Percentiles rank a stretch among this genome's conserved stretches.
phyloP scores from a whole-genome alignment of 2,888 invertebrate genomes.

The Hydriomena furcata region DNA sequence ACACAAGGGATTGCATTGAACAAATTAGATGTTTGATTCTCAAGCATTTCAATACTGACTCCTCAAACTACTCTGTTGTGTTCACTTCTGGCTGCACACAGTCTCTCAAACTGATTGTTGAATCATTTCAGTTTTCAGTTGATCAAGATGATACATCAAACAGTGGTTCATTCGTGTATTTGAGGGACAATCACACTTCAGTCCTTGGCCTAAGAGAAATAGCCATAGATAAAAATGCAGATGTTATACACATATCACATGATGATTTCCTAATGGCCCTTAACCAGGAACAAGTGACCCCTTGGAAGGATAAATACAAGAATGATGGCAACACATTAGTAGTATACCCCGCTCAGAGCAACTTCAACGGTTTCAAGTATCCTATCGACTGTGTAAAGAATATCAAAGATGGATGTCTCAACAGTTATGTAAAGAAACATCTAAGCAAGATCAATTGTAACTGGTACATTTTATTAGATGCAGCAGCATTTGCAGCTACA shows the following conservation, averaged over 20 bases:
- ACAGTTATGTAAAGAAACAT: constrained; percentile 62
- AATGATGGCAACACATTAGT: constrained; percentile 83
- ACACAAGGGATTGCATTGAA: constrained; percentile 93
- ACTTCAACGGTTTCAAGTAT: constrained; percentile 96
- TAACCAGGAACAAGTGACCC: constrained; percentile 31
- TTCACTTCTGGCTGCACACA: constrained; percentile 98
- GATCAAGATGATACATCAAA: constrained; percentile 46
- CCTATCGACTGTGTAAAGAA: constrained; percentile 88
- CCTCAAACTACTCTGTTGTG: constrained; percentile 92
- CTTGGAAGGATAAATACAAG: constrained; percentile 43
- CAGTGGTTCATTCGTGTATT: constrained; percentile 88
- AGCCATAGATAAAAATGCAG: constrained; percentile 81
- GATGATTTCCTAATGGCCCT: constrained; percentile 79
- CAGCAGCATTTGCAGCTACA: constrained; percentile 91
- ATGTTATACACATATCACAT: constrained; percentile 83
- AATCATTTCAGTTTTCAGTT: constrained; percentile 87
- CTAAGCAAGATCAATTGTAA: constrained; percentile 68
- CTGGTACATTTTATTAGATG: constrained; percentile 93
- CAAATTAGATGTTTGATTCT: constrained; percentile 92
- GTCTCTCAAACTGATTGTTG: constrained; percentile 91
- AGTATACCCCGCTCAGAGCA: constrained; percentile 96
- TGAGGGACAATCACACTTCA: constrained; percentile 97
- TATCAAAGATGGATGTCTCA: constrained; percentile 84
- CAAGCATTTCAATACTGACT: constrained; percentile 91
- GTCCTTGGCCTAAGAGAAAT: constrained; percentile 95